phyloP scores from a whole-genome alignment of 1,140 invertebrate genomes.

The Calycopis cecrops region DNA sequence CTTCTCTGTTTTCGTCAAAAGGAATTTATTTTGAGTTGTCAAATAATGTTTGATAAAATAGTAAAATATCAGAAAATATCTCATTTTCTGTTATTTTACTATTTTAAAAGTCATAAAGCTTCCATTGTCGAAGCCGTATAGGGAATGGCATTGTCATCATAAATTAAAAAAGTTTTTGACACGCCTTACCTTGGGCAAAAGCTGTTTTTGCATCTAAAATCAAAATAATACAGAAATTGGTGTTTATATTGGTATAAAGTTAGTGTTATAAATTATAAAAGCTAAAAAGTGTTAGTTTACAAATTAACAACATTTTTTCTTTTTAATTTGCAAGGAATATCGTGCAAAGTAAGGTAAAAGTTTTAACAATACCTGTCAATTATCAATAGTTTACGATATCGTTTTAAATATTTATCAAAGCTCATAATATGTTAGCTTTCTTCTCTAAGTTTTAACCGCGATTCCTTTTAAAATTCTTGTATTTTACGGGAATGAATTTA shows the following conservation, averaged over 20 bases:
- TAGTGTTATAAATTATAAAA: not conserved
- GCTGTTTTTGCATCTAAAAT: slow-evolving; percentile 1
- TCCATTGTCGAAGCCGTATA: too few relatives aligned
- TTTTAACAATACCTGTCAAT: slow-evolving; percentile 1
- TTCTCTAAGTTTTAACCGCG: too few relatives aligned
- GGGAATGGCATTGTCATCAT: too few relatives aligned
- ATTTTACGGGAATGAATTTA: too few relatives aligned
- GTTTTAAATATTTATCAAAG: not conserved
- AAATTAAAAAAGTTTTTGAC: slow-evolving; percentile 6
- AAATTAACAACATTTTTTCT: not conserved
- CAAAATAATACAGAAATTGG: slow-evolving; percentile 5
- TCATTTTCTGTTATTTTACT: too few relatives aligned
- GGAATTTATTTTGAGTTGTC: too few relatives aligned
- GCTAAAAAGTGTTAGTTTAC: not conserved
- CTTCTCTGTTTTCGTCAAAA: too few relatives aligned
- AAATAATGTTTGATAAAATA: too few relatives aligned
- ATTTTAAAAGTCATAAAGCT: too few relatives aligned
- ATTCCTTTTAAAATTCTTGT: too few relatives aligned
- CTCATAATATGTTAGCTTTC: not conserved
- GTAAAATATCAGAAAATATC: too few relatives aligned
- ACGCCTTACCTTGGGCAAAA: slow-evolving; percentile 6
- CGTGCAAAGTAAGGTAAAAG: not conserved
- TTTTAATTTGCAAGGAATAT: not conserved
- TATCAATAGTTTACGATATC: not conserved
- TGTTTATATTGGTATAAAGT: not conserved